Evolutionary conservation across 1,140 invertebrate genomes (phyloP), one percentile per base, ranked within the genome.

Genomic region (Formica selysi): DNA sequence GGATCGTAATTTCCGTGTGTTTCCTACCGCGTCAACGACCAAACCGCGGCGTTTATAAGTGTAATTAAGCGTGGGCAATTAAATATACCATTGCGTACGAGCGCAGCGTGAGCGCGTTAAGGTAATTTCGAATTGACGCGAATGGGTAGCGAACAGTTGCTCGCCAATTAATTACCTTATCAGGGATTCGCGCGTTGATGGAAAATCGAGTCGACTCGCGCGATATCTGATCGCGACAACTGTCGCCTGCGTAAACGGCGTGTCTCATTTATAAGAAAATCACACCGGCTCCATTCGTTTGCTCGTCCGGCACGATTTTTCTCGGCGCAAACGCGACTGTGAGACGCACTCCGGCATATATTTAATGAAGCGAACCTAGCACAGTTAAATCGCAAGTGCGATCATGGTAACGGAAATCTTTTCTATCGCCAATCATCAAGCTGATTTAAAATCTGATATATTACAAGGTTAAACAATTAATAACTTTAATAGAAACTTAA

Each of bases 41-140:
- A 2, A 41, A 59, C 19, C 57, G 57, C 44, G 51, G 62, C 29
- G 61, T 19, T 51, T 51, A 32, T 57, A 22, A 26, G 48, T 29
- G 44, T 73, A 89, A 89, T 89, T 89, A 89, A 89, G 65, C 26
- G 51, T 0, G 26, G 54, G 88, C 78, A 70, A 89, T 89, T 89
- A 89, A 89, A 86, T 62, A 19, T 51, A 76, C n/a, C 41, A 57
- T 51, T 62, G n/a, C 64, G 57, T 85, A 32, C 70, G 41, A 7
- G 48, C 62, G 54, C 83, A 62, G 84, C 84, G 76, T 32, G 76
- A 86, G 29, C 26, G 73, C 71, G 65, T 71, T 85, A 76, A 85
- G 41, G 62, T 76, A 78, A 86, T 85, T 87, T 78, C 57, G 48
- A 51, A 26, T 22, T 38, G 29, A 57, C 68, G 10, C 5, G 32